Conservation (phyloP, 2,113 vertebrate species). For the Protobothrops mucrosquamatus region DNA sequence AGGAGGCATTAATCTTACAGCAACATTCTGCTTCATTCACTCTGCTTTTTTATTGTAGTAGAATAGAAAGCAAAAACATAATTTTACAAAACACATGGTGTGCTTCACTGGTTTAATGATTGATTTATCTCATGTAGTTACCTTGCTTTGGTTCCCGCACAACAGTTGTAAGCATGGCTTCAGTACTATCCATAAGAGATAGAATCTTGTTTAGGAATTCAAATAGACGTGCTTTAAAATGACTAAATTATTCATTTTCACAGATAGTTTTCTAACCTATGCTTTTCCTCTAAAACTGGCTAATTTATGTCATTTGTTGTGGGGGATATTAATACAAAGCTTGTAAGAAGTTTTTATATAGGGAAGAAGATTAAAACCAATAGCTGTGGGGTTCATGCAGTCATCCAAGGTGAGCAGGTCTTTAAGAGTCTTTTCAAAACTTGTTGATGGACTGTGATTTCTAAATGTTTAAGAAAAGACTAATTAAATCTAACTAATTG, state of each 20-base stretch:
- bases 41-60: conserved; percentile 12
- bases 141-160: fast-evolving
- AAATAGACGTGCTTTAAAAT: not conserved
- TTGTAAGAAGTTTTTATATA: not conserved
- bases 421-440: not conserved
- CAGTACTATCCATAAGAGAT: not conserved
- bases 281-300: not conserved
- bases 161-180: not conserved
- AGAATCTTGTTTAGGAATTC: not conserved
- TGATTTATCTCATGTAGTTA: fast-evolving
- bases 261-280: not conserved
- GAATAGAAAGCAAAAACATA: conserved; percentile 11
- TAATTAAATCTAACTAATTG: not conserved
- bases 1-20: conserved; percentile 48
- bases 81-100: not conserved
- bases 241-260: not conserved
- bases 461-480: not conserved
- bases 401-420: not conserved
- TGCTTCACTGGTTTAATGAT: not conserved
- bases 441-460: not conserved
- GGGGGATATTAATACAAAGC: not conserved
- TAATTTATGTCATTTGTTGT: fast-evolving
- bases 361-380: not conserved
- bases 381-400: not conserved
- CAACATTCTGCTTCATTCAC: conserved; percentile 33